These are phyloP conservation scores for Xenotilapia flavipinnis DNA, from an alignment of 2,113 vertebrate genomes.

Conservation along the genomic window DNA sequence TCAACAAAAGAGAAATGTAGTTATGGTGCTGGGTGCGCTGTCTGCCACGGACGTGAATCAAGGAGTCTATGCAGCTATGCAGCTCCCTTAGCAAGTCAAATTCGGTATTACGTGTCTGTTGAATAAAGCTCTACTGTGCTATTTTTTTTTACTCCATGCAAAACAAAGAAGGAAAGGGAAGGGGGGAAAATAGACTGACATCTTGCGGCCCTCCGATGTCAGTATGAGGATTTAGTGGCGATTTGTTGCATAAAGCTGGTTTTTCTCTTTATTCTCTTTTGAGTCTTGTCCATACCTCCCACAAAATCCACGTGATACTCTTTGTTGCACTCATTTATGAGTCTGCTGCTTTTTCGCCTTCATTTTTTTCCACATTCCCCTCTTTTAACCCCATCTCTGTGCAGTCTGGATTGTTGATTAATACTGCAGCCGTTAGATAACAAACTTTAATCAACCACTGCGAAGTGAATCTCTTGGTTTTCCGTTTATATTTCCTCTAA, in stretches of 20 bases:
- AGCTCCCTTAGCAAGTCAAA: not conserved
- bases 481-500: not conserved
- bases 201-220: not conserved
- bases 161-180: not conserved
- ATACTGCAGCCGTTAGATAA: conserved; percentile 18
- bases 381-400: not conserved
- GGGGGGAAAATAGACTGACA: not conserved
- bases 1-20: conserved; percentile 5
- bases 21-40: not conserved
- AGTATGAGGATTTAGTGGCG: not conserved
- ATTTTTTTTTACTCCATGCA: not conserved
- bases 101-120: not conserved
- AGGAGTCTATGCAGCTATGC: not conserved
- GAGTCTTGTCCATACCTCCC: not conserved
- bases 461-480: not conserved
- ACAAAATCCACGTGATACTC: not conserved
- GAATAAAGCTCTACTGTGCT: not conserved
- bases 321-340: not conserved
- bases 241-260: not conserved
- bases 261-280: not conserved
- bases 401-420: conserved; percentile 43
- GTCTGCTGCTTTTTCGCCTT: not conserved
- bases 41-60: not conserved
- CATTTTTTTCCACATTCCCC: not conserved
- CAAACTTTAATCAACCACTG: conserved; percentile 31